phyloP scores from a whole-genome alignment of 2,797 vertebrate species.

The Mastacembelus armatus region DNA sequence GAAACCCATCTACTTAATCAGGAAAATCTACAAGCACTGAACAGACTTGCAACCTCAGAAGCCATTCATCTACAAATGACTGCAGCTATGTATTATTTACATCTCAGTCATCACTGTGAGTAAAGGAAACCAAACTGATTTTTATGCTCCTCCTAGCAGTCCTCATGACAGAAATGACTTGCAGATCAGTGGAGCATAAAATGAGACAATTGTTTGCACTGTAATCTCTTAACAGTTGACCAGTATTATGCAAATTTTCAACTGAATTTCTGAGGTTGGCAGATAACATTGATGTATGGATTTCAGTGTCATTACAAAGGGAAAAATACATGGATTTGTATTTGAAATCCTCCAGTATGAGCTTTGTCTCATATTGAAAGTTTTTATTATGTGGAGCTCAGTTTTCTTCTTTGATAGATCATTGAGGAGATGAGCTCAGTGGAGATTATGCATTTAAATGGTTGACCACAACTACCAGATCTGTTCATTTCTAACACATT shows the following conservation, averaged over 20 bases:
- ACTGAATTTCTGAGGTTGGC: conserved; percentile 24
- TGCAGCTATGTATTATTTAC: conserved; percentile 83
- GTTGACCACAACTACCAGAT: background rate
- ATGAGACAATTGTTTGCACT: conserved; percentile 24
- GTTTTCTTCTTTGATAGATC: conserved; percentile 17
- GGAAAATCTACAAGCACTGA: conserved; percentile 76
- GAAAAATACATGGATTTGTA: fast-evolving
- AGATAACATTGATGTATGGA: background rate
- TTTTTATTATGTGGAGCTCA: background rate
- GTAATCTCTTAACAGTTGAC: conserved; percentile 38
- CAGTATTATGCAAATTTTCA: conserved; percentile 73
- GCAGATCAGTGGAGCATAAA: background rate
- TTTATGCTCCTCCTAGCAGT: conserved; percentile 6
- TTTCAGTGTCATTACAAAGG: background rate
- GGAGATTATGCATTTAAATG: conserved; percentile 37
- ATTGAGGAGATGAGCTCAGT: conserved; percentile 1
- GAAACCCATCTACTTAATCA: conserved; percentile 73
- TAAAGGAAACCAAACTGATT: conserved; percentile 40
- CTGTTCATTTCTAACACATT: background rate
- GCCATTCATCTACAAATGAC: conserved; percentile 80
- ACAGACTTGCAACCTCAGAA: conserved; percentile 82
- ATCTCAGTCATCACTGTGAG: conserved; percentile 86
- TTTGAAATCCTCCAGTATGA: background rate
- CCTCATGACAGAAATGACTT: background rate
- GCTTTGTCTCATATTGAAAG: background rate